Evolutionary conservation across 2,888 invertebrate genomes (phyloP).

Genomic region (Scaptomyza parva): DNA sequence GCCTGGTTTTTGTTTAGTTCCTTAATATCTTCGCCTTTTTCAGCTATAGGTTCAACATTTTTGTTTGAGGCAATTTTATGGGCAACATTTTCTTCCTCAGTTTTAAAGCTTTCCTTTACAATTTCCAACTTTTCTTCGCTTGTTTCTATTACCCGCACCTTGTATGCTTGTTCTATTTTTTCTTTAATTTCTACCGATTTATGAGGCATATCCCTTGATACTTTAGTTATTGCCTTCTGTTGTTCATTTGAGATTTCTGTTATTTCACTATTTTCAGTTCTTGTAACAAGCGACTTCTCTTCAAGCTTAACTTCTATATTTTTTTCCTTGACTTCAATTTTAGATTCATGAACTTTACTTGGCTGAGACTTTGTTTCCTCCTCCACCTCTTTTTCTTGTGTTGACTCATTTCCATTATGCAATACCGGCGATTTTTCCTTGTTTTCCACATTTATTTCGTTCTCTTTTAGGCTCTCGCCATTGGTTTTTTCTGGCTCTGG

Average conservation of each 20-base stretch:
- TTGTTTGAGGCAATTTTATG: conserved; percentile 3
- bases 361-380: not conserved
- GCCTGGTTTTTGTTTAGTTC: not conserved
- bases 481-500: conserved; percentile 59
- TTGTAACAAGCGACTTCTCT: not conserved
- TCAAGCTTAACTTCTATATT: not conserved
- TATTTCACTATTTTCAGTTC: conserved; percentile 12
- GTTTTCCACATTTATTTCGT: conserved; percentile 1
- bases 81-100: not conserved
- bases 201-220: not conserved
- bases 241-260: conserved; percentile 48
- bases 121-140: conserved; percentile 16
- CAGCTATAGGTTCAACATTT: not conserved
- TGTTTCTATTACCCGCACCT: conserved; percentile 41
- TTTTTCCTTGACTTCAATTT: not conserved
- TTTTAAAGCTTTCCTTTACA: conserved; percentile 6
- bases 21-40: conserved; percentile 3
- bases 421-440: conserved; percentile 4
- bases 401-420: conserved; percentile 34
- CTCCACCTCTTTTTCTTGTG: not conserved
- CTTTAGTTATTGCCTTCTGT: conserved; percentile 2
- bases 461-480: conserved; percentile 53
- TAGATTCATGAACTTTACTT: conserved; percentile 7
- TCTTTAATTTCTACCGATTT: conserved; percentile 5
- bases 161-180: conserved; percentile 5